Percentiles rank a stretch among this genome's conserved stretches.
These are phyloP conservation scores for Tringa solitaria DNA, from an alignment of 2,113 vertebrate species.

Conservation along the genomic window DNA sequence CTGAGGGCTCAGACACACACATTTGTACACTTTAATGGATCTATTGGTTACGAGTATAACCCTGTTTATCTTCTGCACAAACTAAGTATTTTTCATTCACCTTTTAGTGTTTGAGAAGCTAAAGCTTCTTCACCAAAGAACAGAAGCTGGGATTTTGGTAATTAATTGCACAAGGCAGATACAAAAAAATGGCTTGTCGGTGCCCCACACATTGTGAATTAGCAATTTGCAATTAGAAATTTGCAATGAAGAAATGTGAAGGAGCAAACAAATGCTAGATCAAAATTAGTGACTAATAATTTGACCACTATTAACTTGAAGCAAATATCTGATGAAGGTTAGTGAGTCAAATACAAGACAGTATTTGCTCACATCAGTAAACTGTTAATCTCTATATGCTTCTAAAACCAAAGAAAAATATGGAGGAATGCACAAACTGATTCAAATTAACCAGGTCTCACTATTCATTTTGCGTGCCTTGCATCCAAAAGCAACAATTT, in stretches of 20 bases:
- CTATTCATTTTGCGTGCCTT: slow-evolving; percentile 48
- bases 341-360: background rate
- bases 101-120: background rate
- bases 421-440: slow-evolving; percentile 42
- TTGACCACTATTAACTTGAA: background rate
- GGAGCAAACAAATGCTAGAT: background rate
- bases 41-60: background rate
- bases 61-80: background rate
- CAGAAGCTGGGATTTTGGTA: background rate
- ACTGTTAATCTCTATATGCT: slow-evolving; percentile 32
- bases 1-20: background rate
- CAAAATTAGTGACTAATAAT: background rate
- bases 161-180: background rate
- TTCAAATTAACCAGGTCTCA: slow-evolving; percentile 54
- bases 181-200: background rate
- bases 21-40: background rate
- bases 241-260: background rate
- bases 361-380: background rate
- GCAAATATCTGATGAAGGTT: background rate
- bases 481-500: slow-evolving; percentile 61
- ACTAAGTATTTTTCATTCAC: background rate
- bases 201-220: background rate
- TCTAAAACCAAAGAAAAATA: slow-evolving; percentile 29
- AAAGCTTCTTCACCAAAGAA: background rate
- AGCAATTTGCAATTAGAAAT: background rate